Evolutionary conservation across 2,888 invertebrate species (phyloP).

Genomic region (Rhabditoides inermis): DNA sequence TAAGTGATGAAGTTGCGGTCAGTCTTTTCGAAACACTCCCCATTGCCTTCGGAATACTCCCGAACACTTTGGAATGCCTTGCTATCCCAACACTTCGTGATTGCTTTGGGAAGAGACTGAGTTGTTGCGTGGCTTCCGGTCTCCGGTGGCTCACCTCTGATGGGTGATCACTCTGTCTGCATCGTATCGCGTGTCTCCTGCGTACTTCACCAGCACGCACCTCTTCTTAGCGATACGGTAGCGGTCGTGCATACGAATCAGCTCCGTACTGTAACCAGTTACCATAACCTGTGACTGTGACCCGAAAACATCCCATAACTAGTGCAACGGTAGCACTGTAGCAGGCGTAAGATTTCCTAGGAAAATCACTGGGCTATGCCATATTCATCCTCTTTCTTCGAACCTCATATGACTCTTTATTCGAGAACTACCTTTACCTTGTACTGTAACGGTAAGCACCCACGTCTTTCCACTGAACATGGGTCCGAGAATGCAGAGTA

Average conservation of each 20-base stretch:
- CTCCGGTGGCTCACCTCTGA: constrained; percentile 14
- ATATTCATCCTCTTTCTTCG: too few species aligned
- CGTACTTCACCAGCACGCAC: constrained; percentile 46
- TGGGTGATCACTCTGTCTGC: constrained; percentile 39
- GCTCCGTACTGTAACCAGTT: constrained; percentile 48
- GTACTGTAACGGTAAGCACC: constrained; percentile 1
- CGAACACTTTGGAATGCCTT: background rate
- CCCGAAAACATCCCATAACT: too few species aligned
- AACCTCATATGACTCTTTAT: too few species aligned
- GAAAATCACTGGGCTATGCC: too few species aligned
- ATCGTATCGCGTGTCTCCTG: constrained; percentile 44
- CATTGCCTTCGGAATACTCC: too few species aligned
- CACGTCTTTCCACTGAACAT: constrained; percentile 42
- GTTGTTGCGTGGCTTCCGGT: background rate
- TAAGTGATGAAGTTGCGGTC: too few species aligned
- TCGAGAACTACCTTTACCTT: too few species aligned
- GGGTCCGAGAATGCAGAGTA: constrained; percentile 32
- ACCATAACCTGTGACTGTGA: too few species aligned
- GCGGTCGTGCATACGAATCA: constrained; percentile 43
- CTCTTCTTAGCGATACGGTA: constrained; percentile 40
- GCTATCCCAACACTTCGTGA: background rate
- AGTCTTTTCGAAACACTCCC: too few species aligned
- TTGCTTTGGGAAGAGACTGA: background rate
- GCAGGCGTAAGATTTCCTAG: too few species aligned
- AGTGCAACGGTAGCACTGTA: too few species aligned